Conservation (phyloP, 2,888 invertebrate genomes). For the Drosophila birchii region DNA sequence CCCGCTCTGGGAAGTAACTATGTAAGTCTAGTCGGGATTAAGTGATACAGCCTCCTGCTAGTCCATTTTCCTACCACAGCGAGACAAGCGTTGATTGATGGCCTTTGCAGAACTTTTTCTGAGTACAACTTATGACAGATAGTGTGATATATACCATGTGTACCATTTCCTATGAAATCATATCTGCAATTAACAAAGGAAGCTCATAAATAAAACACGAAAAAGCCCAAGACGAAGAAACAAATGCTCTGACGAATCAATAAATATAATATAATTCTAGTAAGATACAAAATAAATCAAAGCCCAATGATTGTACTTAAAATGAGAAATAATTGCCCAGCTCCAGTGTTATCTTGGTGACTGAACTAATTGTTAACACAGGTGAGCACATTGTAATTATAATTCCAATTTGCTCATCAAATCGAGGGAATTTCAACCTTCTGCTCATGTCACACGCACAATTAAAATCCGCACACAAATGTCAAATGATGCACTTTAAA, state of each 20-base stretch:
- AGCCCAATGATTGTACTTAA: neutral
- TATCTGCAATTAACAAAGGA: neutral
- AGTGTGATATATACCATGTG: neutral
- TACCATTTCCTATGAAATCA: neutral
- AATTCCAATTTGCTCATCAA: constrained; percentile 20
- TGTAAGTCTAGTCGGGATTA: constrained; percentile 1
- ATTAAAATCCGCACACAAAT: constrained; percentile 6
- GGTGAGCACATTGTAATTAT: constrained; percentile 12
- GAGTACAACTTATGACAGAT: constrained; percentile 3
- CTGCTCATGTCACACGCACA: constrained; percentile 18
- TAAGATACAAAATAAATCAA: neutral
- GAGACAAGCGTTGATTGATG: constrained; percentile 11
- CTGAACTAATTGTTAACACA: constrained; percentile 26
- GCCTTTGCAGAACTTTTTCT: neutral
- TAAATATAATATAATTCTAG: neutral
- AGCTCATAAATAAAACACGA: neutral
- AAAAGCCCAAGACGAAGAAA: neutral
- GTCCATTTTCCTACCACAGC: neutral
- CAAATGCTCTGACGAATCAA: too few relatives aligned
- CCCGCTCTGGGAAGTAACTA: neutral
- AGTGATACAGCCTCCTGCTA: neutral
- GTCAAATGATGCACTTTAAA: constrained; percentile 50
- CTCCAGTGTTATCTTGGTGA: neutral
- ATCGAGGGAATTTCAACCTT: constrained; percentile 14
- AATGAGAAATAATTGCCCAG: neutral